phyloP scores from a whole-genome alignment of 2,888 invertebrate genomes.

The Sphinx pinastri region DNA sequence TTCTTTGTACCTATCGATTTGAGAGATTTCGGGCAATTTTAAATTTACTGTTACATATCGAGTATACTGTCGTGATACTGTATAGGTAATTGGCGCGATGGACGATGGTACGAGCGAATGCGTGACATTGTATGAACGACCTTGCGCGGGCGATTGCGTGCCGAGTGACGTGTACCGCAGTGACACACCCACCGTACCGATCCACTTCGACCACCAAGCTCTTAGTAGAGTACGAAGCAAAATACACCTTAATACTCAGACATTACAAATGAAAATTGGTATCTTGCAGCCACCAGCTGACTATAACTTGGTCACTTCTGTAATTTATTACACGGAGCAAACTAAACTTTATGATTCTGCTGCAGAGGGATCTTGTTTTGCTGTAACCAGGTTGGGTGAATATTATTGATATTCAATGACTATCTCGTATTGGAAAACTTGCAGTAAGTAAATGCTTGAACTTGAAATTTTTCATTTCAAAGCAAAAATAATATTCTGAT shows the following conservation, averaged over 20 bases:
- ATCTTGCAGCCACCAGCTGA: background rate
- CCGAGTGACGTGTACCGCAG: background rate
- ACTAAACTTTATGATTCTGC: background rate
- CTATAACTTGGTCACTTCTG: background rate
- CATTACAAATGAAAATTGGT: background rate
- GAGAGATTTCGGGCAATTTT: background rate
- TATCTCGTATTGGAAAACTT: background rate
- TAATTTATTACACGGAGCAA: background rate
- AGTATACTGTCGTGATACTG: too few species aligned
- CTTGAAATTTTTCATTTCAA: background rate
- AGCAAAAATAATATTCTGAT: too few species aligned
- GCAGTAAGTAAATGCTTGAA: background rate
- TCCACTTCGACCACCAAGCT: constrained; percentile 1
- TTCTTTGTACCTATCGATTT: too few species aligned
- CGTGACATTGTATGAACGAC: constrained; percentile 22
- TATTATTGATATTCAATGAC: background rate
- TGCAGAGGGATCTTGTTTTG: background rate
- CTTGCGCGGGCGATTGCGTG: constrained; percentile 9
- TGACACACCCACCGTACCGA: constrained; percentile 18
- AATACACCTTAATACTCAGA: background rate
- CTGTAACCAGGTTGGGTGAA: background rate
- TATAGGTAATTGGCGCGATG: constrained; percentile 3
- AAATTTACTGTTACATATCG: background rate
- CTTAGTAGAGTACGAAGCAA: background rate
- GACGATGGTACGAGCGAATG: constrained; percentile 1